Percentiles rank a stretch among this genome's conserved stretches.
Conservation (phyloP, 1,140 invertebrate genomes). For the Magallana angulata region DNA sequence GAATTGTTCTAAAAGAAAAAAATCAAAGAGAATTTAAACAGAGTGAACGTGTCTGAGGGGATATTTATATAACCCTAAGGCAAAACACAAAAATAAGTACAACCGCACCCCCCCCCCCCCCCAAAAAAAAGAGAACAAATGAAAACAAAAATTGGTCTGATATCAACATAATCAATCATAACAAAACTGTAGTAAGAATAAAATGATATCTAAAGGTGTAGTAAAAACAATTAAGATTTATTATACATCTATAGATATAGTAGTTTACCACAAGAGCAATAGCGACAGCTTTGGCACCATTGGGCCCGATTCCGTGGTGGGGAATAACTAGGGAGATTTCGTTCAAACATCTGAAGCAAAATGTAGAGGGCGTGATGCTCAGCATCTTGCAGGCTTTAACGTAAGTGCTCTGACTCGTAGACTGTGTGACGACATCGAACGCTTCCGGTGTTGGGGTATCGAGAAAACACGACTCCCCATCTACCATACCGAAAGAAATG, state of each 20-base stretch:
- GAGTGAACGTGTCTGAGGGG: too few species aligned
- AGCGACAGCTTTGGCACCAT: constrained; percentile 64
- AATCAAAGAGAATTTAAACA: neutral
- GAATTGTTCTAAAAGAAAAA: constrained; percentile 56
- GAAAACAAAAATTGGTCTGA: too few species aligned
- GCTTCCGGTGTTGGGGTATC: constrained; percentile 37
- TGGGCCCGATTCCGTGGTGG: constrained; percentile 51
- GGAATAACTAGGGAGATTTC: constrained; percentile 42
- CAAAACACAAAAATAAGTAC: too few species aligned
- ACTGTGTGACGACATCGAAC: neutral
- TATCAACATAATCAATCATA: too few species aligned
- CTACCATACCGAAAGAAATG: neutral
- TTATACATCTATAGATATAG: too few species aligned
- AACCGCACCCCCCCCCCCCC: too few species aligned
- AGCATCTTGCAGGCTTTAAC: constrained; percentile 47
- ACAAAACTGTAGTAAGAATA: too few species aligned
- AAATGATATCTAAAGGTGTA: too few species aligned
- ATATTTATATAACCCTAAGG: too few species aligned
- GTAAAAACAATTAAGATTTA: too few species aligned
- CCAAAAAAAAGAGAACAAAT: neutral
- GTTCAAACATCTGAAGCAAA: constrained; percentile 46
- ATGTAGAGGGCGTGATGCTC: constrained; percentile 48
- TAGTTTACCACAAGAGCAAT: constrained; percentile 63
- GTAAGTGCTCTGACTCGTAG: constrained; percentile 43
- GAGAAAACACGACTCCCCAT: neutral